Evolutionary conservation across 2,797 vertebrate genomes (phyloP).

Genomic region (Falco naumanni): DNA sequence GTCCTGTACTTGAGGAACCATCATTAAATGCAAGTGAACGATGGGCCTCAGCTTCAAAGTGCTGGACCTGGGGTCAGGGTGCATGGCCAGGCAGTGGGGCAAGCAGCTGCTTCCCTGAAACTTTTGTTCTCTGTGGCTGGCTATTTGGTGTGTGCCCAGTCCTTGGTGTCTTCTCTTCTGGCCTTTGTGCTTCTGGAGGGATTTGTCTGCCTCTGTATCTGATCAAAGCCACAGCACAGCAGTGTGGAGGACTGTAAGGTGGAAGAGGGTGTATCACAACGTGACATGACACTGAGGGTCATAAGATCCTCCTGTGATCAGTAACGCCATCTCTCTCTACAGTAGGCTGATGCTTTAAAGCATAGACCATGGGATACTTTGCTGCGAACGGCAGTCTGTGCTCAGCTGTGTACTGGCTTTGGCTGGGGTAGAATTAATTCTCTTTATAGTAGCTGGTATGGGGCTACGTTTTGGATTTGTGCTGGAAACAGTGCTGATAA

Average conservation of each 20-base stretch:
- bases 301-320: background rate
- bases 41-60: background rate
- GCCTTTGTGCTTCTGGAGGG: background rate
- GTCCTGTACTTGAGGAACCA: background rate
- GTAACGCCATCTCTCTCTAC: background rate
- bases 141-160: no score
- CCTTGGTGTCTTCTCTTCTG: background rate
- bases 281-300: background rate
- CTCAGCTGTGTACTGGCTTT: background rate
- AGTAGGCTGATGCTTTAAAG: background rate
- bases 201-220: background rate
- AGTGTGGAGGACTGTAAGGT: background rate
- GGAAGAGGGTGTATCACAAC: background rate
- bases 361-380: background rate
- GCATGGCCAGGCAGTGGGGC: fast-evolving
- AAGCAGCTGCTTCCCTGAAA: background rate
- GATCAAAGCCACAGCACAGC: background rate
- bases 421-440: no score
- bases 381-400: background rate
- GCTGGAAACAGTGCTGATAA: no score
- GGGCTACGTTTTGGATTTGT: no score
- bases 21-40: fast-evolving
- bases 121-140: background rate
- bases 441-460: no score
- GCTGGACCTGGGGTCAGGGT: background rate